A percentile compares a stretch with the other conserved stretches of the same genome.
phyloP scores from a whole-genome alignment of 2,888 invertebrate species.

The Mactromeris polynyma region DNA sequence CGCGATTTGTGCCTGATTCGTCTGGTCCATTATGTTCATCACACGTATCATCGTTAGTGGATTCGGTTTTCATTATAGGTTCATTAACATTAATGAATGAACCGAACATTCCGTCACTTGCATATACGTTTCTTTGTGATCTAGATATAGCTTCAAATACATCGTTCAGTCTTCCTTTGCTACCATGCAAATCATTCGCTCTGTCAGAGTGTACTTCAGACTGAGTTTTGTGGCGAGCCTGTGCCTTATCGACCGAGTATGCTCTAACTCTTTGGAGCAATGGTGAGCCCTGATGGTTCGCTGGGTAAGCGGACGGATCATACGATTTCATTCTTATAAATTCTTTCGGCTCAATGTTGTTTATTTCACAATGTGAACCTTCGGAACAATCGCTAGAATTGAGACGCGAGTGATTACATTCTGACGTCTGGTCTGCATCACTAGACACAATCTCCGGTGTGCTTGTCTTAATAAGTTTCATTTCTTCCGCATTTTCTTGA shows the following conservation, averaged over 20 bases:
- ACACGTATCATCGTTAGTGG: not conserved
- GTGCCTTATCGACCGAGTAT: not conserved
- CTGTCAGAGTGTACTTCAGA: slow-evolving; percentile 1
- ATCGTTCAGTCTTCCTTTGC: slow-evolving; percentile 10
- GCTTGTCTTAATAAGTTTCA: not conserved
- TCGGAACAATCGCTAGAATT: not conserved
- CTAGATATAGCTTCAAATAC: slow-evolving; percentile 30
- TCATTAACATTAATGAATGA: slow-evolving; percentile 33
- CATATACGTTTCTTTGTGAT: slow-evolving; percentile 38
- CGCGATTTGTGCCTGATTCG: not conserved
- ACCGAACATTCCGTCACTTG: slow-evolving; percentile 42
- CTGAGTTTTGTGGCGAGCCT: slow-evolving; percentile 7
- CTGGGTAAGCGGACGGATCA: slow-evolving; percentile 11
- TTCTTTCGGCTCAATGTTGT: not conserved
- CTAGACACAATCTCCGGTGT: not conserved
- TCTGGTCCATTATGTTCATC: not conserved
- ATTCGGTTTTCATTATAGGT: not conserved
- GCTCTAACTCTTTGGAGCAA: slow-evolving; percentile 17
- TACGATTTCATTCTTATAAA: slow-evolving; percentile 25
- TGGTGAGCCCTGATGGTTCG: slow-evolving; percentile 22
- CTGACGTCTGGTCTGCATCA: not conserved
- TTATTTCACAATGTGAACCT: not conserved
- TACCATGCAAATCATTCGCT: not conserved
- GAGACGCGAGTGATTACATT: not conserved
- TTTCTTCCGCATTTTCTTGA: slow-evolving; percentile 3